These are phyloP conservation scores for Deilephila elpenor DNA, from an alignment of 2,888 invertebrate genomes.

Conservation along the genomic window DNA sequence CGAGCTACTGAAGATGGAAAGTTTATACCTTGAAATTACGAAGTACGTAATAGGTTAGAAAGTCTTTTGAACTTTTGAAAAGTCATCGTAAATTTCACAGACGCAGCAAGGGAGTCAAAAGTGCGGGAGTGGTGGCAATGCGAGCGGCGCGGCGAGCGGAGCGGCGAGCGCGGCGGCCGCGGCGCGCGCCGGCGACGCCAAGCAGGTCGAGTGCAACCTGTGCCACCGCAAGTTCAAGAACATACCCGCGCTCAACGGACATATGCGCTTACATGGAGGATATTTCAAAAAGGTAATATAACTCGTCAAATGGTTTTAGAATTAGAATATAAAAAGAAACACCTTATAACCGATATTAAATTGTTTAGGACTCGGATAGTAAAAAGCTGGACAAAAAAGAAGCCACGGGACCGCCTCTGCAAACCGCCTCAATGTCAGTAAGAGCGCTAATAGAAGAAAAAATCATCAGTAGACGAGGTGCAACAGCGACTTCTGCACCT, in stretches of 20 bases:
- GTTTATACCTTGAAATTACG: constrained; percentile 76
- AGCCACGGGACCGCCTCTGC: constrained; percentile 91
- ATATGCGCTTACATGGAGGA: constrained; percentile 98
- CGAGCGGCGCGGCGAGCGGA: constrained; percentile 58
- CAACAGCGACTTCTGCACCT: constrained; percentile 62
- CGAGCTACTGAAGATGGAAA: constrained; percentile 74
- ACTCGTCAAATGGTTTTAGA: not conserved
- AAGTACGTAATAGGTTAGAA: constrained; percentile 76
- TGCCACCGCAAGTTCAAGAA: constrained; percentile 99
- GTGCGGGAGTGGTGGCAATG: constrained; percentile 58
- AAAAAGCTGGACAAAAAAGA: constrained; percentile 95
- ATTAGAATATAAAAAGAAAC: not conserved
- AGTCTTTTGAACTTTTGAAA: constrained; percentile 77
- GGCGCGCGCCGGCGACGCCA: constrained; percentile 86
- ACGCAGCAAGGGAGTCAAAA: constrained; percentile 74
- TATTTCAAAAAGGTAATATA: constrained; percentile 94
- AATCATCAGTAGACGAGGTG: constrained; percentile 94
- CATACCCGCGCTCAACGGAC: constrained; percentile 98
- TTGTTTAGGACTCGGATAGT: constrained; percentile 89
- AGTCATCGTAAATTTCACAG: constrained; percentile 74
- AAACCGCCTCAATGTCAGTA: constrained; percentile 96
- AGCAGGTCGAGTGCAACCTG: constrained; percentile 97
- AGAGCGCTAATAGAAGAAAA: constrained; percentile 96
- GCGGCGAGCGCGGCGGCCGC: constrained; percentile 52
- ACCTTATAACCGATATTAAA: not conserved